Conservation (phyloP, 2,888 invertebrate genomes). For the Xanthorhoe spadicearia region DNA sequence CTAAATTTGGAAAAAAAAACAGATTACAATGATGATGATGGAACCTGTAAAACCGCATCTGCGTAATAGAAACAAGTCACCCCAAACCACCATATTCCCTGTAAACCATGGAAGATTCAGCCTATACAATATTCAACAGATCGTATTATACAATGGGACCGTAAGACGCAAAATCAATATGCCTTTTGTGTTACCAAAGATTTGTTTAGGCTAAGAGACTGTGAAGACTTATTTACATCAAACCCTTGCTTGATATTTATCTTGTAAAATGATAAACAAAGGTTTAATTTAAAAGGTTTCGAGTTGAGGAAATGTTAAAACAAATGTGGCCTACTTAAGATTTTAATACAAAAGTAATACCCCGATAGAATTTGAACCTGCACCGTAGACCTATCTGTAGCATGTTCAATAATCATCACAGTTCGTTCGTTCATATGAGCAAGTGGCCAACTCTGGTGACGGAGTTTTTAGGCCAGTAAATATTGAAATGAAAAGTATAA, state of each 20-base stretch:
- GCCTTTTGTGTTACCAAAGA: constrained; percentile 70
- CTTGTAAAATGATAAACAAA: neutral
- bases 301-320: neutral
- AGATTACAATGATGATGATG: constrained; percentile 1
- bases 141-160: constrained; percentile 73
- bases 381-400: too few species aligned
- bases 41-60: constrained; percentile 22
- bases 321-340: too few species aligned
- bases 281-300: neutral
- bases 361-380: too few species aligned
- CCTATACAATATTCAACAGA: constrained; percentile 74
- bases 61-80: constrained; percentile 24
- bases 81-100: constrained; percentile 21
- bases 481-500: too few species aligned
- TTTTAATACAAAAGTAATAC: too few species aligned
- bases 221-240: constrained; percentile 2
- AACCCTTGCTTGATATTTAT: neutral
- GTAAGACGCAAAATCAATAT: constrained; percentile 79
- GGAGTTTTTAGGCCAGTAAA: too few species aligned
- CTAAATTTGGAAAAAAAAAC: too few species aligned
- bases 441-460: too few species aligned
- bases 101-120: constrained; percentile 43
- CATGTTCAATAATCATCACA: too few species aligned
- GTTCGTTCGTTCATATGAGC: too few species aligned
- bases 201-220: constrained; percentile 16